Base-by-base conservation (phyloP, 2,888 invertebrate species). In the Allolobophora icterica region DNA sequence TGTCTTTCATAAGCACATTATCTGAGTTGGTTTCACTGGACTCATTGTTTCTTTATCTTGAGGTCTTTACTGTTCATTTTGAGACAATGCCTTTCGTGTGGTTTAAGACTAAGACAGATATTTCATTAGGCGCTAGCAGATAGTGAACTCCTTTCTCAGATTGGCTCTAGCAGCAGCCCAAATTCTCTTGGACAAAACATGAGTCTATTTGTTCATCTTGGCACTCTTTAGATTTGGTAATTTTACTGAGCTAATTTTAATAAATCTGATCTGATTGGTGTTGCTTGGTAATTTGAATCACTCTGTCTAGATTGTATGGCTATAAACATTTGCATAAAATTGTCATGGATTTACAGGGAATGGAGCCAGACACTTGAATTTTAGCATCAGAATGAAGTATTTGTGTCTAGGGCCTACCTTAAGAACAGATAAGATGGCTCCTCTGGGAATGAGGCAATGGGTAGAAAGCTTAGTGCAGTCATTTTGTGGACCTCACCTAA, bases 301-400 rank as follows among this genome's bases (percentile, higher is more conserved):
- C 30, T n/a, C 71, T 71, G 71, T 71, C 30, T 71, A 71, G 30
- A 13, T 71, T n/a, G 71, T n/a, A 11, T n/a, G 11, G 71, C 71
- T 71, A n/a, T 71, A n/a, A n/a, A 71, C 30, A 71, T 71, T 71
- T 71, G n/a, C 71, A 71, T 71, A 13, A 71, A n/a, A n/a, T 71
- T 71, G 71, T 71, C n/a, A 71, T 71, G n/a, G n/a, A 71, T 71
- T 71, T 71, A 71, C n/a, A n/a, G 71, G 71, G n/a, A 71, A 71
- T 71, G 30, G 30, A 71, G 71, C n/a, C 71, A 71, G 71, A 71
- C 71, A 71, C 71, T 71, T 71, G 11, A 71, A n/a, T 71, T 71
- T 71, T 71, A 71, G 3, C 71, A n/a, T n/a, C 71, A n/a, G 71
- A 71, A 71, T 71, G 71, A 71, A 71, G 30, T 71, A 71, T 71